phyloP scores from a whole-genome alignment of 2,113 vertebrate genomes.

The Marmota monax region DNA sequence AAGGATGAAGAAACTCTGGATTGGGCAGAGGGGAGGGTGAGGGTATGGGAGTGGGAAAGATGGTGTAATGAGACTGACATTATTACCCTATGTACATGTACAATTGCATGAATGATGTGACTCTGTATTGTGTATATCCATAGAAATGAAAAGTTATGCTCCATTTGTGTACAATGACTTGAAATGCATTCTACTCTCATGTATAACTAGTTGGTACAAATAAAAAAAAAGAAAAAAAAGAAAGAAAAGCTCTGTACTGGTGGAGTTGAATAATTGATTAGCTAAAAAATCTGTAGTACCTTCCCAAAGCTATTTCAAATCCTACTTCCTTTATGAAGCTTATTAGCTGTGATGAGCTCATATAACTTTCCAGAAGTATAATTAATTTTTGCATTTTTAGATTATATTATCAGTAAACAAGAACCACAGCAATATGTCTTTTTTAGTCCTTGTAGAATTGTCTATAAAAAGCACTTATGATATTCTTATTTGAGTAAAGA shows the following conservation, averaged over 20 bases:
- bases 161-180: too few species aligned
- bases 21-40: too few species aligned
- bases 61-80: too few species aligned
- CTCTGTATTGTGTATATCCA: too few species aligned
- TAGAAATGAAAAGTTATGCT: too few species aligned
- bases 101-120: too few species aligned
- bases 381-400: not conserved
- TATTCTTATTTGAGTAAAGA: not conserved
- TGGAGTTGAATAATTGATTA: not conserved
- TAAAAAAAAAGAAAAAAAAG: too few species aligned
- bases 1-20: too few species aligned
- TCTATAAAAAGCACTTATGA: not conserved
- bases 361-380: not conserved
- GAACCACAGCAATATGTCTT: not conserved
- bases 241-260: not conserved
- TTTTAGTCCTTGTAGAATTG: not conserved
- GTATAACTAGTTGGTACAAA: too few species aligned
- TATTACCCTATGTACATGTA: too few species aligned
- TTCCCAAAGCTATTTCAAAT: not conserved
- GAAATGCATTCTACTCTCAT: too few species aligned
- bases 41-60: too few species aligned
- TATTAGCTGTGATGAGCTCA: not conserved
- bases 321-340: not conserved
- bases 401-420: conserved; percentile 10
- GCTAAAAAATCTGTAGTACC: accelerated